These are phyloP conservation scores for Phengaris alcon DNA, from an alignment of 2,888 invertebrate genomes.

Conservation along the genomic window DNA sequence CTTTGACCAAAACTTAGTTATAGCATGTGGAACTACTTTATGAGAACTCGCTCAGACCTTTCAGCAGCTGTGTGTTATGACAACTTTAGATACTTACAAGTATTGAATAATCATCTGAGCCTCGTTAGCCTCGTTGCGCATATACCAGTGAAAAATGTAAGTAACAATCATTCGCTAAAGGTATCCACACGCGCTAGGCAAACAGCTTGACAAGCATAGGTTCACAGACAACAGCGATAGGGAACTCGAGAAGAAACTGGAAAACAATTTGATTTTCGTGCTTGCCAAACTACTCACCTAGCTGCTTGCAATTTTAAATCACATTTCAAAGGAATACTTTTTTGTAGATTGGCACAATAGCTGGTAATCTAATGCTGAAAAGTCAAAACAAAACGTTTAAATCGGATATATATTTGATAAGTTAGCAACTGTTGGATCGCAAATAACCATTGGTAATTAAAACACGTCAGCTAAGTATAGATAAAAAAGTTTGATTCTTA, in stretches of 20 bases:
- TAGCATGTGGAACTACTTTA: slow-evolving; percentile 79
- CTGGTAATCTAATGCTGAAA: slow-evolving; percentile 85
- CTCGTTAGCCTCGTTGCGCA: slow-evolving; percentile 83
- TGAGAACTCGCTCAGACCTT: slow-evolving; percentile 73
- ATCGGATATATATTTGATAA: slow-evolving; percentile 82
- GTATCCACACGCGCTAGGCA: neutral
- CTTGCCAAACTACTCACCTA: neutral
- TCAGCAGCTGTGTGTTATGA: slow-evolving; percentile 44
- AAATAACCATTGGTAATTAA: slow-evolving; percentile 55
- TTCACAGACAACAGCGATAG: too few relatives aligned
- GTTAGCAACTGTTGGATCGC: slow-evolving; percentile 59
- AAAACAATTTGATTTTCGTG: neutral
- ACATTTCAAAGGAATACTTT: neutral
- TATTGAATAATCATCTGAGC: slow-evolving; percentile 81
- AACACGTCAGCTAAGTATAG: neutral
- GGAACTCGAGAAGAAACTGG: neutral
- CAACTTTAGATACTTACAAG: slow-evolving; percentile 78
- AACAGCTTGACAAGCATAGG: neutral
- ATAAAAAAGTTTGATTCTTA: too few relatives aligned
- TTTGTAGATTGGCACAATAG: slow-evolving; percentile 81
- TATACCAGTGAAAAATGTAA: slow-evolving; percentile 85
- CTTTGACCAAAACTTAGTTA: slow-evolving; percentile 58
- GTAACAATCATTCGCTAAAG: slow-evolving; percentile 38
- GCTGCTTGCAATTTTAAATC: neutral
- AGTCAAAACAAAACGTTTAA: slow-evolving; percentile 82